Evolutionary conservation across 2,113 vertebrate genomes (phyloP).

Genomic region (Chauna torquata): DNA sequence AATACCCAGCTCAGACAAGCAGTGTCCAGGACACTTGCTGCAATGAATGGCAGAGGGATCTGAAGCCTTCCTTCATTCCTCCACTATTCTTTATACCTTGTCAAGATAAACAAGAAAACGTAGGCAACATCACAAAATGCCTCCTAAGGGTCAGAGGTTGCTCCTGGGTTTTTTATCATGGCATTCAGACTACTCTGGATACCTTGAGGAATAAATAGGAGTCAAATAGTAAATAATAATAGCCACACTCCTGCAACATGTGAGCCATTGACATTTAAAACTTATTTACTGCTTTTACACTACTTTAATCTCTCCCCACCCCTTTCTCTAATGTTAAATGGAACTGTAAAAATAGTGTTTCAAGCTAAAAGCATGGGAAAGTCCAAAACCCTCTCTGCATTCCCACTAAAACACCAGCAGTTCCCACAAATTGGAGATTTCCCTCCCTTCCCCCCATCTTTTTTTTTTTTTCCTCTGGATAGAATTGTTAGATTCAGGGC

Average conservation of each 20-base stretch:
- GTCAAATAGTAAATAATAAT: background rate
- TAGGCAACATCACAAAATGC: rapidly evolving
- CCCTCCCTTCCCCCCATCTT: conserved; percentile 1
- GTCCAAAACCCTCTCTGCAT: conserved; percentile 11
- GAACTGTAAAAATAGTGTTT: conserved; percentile 63
- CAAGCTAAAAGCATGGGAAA: conserved; percentile 48
- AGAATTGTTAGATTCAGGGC: background rate
- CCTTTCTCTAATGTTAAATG: background rate
- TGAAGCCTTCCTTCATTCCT: rapidly evolving
- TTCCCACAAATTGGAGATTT: conserved; percentile 71
- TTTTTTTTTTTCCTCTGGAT: background rate
- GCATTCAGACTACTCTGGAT: background rate
- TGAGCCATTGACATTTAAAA: background rate
- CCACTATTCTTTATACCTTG: rapidly evolving
- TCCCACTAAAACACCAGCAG: conserved; percentile 47
- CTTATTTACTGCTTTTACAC: background rate
- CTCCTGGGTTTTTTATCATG: rapidly evolving
- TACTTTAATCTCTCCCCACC: background rate
- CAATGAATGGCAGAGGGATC: background rate
- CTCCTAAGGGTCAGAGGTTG: background rate
- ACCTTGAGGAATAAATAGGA: background rate
- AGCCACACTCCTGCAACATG: background rate
- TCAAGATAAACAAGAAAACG: background rate
- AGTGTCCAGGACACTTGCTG: background rate
- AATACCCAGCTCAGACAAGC: background rate